Evolutionary conservation across 2,113 vertebrate genomes (phyloP).

Genomic region (Stigmatopora nigra): DNA sequence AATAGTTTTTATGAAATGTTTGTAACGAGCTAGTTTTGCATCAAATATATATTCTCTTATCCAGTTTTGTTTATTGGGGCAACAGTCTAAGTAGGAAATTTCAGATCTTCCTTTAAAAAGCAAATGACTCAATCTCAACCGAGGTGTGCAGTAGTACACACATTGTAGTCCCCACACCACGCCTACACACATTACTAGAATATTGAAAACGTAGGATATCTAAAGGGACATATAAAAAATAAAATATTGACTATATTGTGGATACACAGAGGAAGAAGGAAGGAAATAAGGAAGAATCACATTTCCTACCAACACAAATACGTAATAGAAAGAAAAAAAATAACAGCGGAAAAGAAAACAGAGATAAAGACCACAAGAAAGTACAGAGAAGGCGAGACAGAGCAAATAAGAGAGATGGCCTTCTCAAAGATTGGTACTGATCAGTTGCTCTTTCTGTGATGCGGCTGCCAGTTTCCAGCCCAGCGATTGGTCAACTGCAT

Average conservation of each 20-base stretch:
- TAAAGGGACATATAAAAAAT: background rate
- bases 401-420: conserved; percentile 49
- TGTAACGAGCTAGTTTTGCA: background rate
- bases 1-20: background rate
- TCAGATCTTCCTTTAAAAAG: too few species aligned
- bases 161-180: background rate
- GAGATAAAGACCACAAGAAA: conserved; percentile 30
- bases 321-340: conserved; percentile 12
- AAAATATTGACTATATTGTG: background rate
- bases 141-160: too few species aligned
- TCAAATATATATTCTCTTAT: background rate
- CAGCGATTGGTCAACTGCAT: conserved; percentile 68
- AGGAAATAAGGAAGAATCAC: background rate
- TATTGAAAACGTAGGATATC: background rate
- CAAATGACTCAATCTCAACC: too few species aligned
- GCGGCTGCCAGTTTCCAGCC: conserved; percentile 62
- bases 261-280: background rate
- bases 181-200: background rate
- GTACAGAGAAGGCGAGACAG: conserved; percentile 30
- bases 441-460: conserved; percentile 71
- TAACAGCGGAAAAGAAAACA: conserved; percentile 21
- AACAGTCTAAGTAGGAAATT: background rate
- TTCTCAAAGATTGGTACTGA: conserved; percentile 62
- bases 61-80: background rate
- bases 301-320: conserved; percentile 5